phyloP scores from a whole-genome alignment of 2,113 vertebrate species.

The Callocephalon fimbriatum region DNA sequence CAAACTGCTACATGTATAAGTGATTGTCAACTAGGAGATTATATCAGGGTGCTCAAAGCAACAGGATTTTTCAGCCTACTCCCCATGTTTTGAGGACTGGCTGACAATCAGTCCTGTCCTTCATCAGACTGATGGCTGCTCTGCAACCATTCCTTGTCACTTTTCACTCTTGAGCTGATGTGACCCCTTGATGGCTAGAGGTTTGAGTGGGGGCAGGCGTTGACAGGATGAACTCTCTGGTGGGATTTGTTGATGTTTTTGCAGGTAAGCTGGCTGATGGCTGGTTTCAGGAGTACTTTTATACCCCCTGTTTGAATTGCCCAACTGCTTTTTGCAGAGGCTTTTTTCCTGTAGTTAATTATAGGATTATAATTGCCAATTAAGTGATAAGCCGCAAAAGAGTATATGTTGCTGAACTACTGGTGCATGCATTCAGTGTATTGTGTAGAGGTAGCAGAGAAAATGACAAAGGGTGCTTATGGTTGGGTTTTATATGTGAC shows the following conservation, averaged over 20 bases:
- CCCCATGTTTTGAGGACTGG: background rate
- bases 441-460: background rate
- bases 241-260: background rate
- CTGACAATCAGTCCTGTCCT: background rate
- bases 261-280: background rate
- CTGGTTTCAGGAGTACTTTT: background rate
- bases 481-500: background rate
- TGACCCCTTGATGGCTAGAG: background rate
- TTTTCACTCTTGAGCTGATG: background rate
- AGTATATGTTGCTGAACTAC: constrained; percentile 3
- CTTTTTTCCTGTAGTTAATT: constrained; percentile 47
- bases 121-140: background rate
- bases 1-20: constrained; percentile 7
- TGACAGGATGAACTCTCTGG: background rate
- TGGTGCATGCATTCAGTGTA: background rate
- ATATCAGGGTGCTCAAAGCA: background rate
- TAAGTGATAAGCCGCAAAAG: constrained; percentile 52
- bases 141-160: background rate
- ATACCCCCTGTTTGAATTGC: background rate
- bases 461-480: background rate
- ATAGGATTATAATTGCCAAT: constrained; percentile 67
- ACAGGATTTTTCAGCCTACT: background rate
- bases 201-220: background rate
- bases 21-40: constrained; percentile 17
- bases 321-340: constrained; percentile 18